Conservation (phyloP, 2,113 vertebrate genomes). For the rat (Rattus norvegicus) region DNA sequence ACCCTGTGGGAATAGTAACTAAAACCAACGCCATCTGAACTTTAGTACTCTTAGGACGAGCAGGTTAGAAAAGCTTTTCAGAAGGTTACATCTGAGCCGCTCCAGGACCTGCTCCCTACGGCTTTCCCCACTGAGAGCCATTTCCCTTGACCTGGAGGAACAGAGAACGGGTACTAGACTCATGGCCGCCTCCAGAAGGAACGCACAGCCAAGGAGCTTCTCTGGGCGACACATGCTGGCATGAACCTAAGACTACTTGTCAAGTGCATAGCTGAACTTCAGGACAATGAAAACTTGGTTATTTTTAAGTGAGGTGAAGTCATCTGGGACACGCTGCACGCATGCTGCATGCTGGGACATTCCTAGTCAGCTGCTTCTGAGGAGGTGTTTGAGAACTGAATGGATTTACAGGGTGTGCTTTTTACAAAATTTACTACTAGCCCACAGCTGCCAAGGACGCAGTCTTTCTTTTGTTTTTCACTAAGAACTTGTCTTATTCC, state of each 20-base stretch:
- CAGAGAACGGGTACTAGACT: not conserved
- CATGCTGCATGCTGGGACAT: not conserved
- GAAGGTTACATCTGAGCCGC: not conserved
- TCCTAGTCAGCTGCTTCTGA: constrained; percentile 5
- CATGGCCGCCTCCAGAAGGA: not conserved
- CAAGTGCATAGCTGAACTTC: not conserved
- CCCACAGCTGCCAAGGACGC: not conserved
- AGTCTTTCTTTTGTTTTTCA: not conserved
- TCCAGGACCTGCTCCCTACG: not conserved
- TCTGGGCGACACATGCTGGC: not conserved
- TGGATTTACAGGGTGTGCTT: not conserved
- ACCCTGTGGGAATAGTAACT: not conserved
- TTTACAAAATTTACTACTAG: not conserved
- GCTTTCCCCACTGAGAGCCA: not conserved
- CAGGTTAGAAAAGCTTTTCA: not conserved
- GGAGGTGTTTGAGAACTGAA: not conserved
- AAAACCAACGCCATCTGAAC: constrained; percentile 2
- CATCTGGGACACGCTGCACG: constrained; percentile 22
- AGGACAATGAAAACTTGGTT: constrained; percentile 30
- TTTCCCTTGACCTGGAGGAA: not conserved
- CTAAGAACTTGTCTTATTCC: not conserved
- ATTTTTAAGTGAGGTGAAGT: constrained; percentile 50
- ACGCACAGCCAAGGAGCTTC: not conserved
- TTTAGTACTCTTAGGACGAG: not conserved
- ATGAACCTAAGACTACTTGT: not conserved